Base-by-base conservation (phyloP, 2,113 vertebrate species). In the Rhagologus leucostigma region DNA sequence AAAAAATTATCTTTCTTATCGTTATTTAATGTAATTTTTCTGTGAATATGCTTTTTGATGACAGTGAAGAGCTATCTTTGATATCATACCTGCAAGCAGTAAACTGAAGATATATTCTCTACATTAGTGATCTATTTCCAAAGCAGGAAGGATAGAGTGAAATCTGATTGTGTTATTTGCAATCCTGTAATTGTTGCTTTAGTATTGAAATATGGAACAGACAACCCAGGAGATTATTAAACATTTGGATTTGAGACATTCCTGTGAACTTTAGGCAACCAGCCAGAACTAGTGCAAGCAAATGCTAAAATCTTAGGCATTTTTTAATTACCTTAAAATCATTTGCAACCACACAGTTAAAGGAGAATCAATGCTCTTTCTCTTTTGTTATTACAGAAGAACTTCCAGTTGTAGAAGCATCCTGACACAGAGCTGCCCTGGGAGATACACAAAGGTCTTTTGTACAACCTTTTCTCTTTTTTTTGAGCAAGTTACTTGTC, bases 321-420 rank as follows among this genome's bases (percentile, higher is more conserved):
- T 92, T 93, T 94, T 97, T 83, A 96, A 95, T 93, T 94, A 70
- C 75, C 67, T 76, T 87, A 39, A 96, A 90, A 95, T 90, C 62
- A 97, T 93, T 94, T 95, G 68, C 76, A 88, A 79, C 47, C 39
- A 89, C 93, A 78, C 59, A 87, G 90, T 85, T 97, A 82, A 94
- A 96, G 73, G 20, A 95, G 57, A 91, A 96, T 90, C 88, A 92
- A 6, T 57, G 62, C 64, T 93, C 67, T 5, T 57, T 92, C 29
- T 83, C 83, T 63, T 62, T 49, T 39, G 62, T 57, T 42, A 74
- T 59, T 87, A 90, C 52, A 96, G 93, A 71, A 81, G 44, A 67
- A 37, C 27, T 69, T 90, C 56, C 67, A 71, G 20, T 85, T 59
- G 94, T 18, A 55, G 86, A 95, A 79, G 32, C 27, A 50, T 69